Evolutionary conservation across 2,888 invertebrate species (phyloP), one percentile per base, ranked within the genome.

Genomic region (Chrysodeixis includens): DNA sequence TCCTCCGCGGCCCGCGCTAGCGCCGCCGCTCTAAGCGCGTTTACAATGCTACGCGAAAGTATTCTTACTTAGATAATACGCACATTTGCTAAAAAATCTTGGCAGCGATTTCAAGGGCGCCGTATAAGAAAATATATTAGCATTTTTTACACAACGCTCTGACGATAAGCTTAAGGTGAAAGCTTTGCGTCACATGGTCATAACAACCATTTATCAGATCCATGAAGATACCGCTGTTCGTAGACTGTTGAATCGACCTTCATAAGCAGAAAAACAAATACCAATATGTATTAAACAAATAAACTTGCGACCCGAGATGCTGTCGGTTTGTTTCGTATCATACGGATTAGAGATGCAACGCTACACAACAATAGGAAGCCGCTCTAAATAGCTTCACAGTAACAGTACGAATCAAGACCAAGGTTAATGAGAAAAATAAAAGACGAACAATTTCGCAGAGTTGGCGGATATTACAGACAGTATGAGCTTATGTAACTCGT

Each of bases 71-170:
- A 16, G 9, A 56, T 69, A 59, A 54, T 60, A 59, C 46, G 10
- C 22, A 14, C 53, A 35, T 59, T 74, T 32, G 18, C 52, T 22
- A 35, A 64, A 65, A 30, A 51, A 53, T 14, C 55, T 60, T 72
- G 72, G 72, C 72, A 72, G 26, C 46, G 30, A 44, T 44, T 70
- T 60, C 76, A 73, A 73, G 71, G 76, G 61, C 71, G 30, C 49
- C 14, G 49, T 66, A 59, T 54, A 56, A 62, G 49, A 73, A 62
- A 54, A 66, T 62, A 62, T 66, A 62, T 62, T 66, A 62, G 56
- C 30, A 52, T 59, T 71, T 62, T 71, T 71, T 46, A 58, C 56
- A 71, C 26, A 32, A 30, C 52, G 51, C 66, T 75, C 51, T 57
- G 18, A 30, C 49, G 62, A 32, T 62, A 22, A 16, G 20, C 59